Evolutionary conservation across 2,888 invertebrate species (phyloP).

Genomic region (Calliopum simillimum): DNA sequence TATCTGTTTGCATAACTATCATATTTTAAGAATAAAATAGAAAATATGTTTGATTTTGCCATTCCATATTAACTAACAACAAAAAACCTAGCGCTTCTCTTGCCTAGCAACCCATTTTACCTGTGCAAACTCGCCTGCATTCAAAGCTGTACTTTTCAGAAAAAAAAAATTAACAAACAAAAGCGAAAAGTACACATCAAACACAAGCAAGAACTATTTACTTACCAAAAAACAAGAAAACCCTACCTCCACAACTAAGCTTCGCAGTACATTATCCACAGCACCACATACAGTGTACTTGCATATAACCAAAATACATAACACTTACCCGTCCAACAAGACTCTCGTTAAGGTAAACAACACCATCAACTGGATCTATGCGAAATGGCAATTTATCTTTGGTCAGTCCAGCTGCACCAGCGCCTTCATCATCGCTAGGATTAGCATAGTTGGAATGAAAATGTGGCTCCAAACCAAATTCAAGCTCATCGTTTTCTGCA

Average conservation of each 20-base stretch:
- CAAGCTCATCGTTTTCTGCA: conserved; percentile 73
- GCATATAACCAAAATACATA: not conserved
- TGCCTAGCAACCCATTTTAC: not conserved
- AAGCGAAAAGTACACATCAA: conserved; percentile 17
- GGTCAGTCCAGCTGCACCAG: conserved; percentile 34
- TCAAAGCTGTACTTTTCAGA: not conserved
- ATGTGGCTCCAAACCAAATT: conserved; percentile 78
- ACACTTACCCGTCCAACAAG: conserved; percentile 78
- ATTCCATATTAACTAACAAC: no score
- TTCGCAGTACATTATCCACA: not conserved
- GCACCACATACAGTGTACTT: not conserved
- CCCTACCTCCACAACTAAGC: not conserved
- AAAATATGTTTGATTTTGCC: no score
- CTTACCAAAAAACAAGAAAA: no score
- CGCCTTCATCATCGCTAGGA: conserved; percentile 49
- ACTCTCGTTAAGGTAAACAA: conserved; percentile 83
- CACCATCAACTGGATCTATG: conserved; percentile 81
- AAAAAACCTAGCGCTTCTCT: no score
- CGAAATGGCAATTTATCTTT: conserved; percentile 74
- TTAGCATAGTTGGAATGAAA: conserved; percentile 56
- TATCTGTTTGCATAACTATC: no score
- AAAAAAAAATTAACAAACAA: conserved; percentile 18
- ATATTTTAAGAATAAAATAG: no score
- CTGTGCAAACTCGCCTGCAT: not conserved
- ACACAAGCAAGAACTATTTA: not conserved